Conservation (phyloP, 2,888 invertebrate species). For the Polyploca ridens region DNA sequence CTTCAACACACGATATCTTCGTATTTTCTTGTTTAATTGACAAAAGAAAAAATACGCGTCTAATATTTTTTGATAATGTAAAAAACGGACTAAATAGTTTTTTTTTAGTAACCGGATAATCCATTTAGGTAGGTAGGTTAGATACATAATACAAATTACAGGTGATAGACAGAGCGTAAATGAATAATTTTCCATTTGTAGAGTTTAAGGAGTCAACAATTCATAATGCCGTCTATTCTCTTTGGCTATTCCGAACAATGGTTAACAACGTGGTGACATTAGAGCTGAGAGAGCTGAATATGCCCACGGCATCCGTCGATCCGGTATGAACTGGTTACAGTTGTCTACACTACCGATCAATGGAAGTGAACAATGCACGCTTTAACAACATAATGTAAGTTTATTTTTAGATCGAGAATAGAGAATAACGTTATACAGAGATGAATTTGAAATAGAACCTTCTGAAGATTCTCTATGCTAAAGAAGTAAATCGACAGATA, state of each 20-base stretch:
- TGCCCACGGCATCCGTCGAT: constrained; percentile 34
- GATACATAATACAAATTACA: too few species aligned
- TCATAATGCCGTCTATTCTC: background rate
- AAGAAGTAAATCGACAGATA: background rate
- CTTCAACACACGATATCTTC: too few species aligned
- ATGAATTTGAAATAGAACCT: background rate
- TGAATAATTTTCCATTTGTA: too few species aligned
- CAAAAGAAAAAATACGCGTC: too few species aligned
- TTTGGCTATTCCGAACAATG: background rate
- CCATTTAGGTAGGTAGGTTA: too few species aligned
- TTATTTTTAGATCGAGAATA: background rate
- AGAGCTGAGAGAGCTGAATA: constrained; percentile 22
- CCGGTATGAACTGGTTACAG: constrained; percentile 46
- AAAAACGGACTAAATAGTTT: too few species aligned
- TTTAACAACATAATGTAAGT: background rate
- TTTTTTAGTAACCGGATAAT: too few species aligned
- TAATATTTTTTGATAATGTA: too few species aligned
- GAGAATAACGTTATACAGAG: background rate
- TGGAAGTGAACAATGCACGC: constrained; percentile 20
- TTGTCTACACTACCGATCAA: constrained; percentile 39
- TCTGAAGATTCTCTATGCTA: background rate
- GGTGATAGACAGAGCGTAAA: too few species aligned
- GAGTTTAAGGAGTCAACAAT: too few species aligned
- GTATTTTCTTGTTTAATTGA: too few species aligned
- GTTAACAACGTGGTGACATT: background rate